Conservation (phyloP, 2,113 vertebrate genomes). For the Erythrocercus mccallii region DNA sequence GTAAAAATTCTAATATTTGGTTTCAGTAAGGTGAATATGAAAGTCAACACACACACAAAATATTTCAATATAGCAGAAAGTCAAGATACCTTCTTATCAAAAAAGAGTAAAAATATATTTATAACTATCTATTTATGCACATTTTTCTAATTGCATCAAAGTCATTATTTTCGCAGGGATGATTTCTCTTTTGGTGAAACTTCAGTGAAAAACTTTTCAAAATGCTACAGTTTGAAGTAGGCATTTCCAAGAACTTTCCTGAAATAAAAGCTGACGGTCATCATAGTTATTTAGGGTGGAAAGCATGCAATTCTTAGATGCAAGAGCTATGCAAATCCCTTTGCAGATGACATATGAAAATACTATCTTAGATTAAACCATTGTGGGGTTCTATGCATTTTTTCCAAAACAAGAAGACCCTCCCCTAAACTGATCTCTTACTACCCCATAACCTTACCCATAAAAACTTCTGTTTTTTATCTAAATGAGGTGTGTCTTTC, state of each 20-base stretch:
- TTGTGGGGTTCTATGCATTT: neutral
- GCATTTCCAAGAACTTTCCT: neutral
- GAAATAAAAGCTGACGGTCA: neutral
- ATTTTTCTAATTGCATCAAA: neutral
- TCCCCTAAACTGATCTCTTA: neutral
- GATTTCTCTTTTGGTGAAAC: neutral
- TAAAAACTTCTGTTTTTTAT: neutral
- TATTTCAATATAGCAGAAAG: neutral
- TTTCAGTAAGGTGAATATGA: neutral
- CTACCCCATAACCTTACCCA: neutral
- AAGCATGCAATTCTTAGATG: neutral
- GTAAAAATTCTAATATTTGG: neutral
- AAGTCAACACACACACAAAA: neutral
- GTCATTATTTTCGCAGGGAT: neutral
- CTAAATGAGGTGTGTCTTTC: conserved; percentile 17
- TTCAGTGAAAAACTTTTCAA: neutral
- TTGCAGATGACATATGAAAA: neutral
- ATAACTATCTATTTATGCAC: neutral
- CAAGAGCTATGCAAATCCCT: neutral
- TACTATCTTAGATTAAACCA: neutral
- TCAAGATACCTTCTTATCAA: neutral
- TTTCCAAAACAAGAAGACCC: neutral
- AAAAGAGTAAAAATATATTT: neutral
- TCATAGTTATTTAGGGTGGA: neutral
- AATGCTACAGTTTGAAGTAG: neutral